phyloP scores from a whole-genome alignment of 1,140 invertebrate species.

The Nebria ingens region DNA sequence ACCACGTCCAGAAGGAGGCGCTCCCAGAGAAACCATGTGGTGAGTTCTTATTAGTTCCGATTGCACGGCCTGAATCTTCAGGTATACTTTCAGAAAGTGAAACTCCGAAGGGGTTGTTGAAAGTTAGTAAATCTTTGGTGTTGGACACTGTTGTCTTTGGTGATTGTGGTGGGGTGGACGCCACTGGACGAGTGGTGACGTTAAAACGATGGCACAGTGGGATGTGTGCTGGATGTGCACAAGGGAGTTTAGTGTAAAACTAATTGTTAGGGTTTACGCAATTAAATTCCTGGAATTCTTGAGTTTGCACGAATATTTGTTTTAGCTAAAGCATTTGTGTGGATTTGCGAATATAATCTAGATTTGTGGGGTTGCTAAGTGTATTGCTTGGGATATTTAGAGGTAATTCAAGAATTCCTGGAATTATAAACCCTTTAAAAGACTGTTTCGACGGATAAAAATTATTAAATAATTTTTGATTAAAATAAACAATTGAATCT shows the following conservation, averaged over 20 bases:
- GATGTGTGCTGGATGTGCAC: neutral
- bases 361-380: too few relatives aligned
- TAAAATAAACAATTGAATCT: neutral
- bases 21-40: slow-evolving; percentile 1
- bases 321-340: neutral
- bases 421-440: neutral
- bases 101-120: neutral
- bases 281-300: too few relatives aligned
- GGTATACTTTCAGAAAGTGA: slow-evolving; percentile 24
- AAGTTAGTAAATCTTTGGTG: neutral
- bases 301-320: neutral
- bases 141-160: neutral
- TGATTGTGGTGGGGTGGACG: neutral
- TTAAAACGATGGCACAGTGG: neutral
- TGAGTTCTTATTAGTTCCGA: slow-evolving; percentile 29
- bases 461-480: neutral
- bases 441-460: neutral
- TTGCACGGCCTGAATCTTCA: slow-evolving; percentile 27
- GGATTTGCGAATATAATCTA: neutral
- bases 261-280: neutral
- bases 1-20: slow-evolving; percentile 22
- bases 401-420: neutral
- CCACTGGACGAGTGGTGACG: neutral
- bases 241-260: neutral
- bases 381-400: too few relatives aligned